Evolutionary conservation across 2,888 invertebrate species (phyloP).

Genomic region (Magallana nippona): DNA sequence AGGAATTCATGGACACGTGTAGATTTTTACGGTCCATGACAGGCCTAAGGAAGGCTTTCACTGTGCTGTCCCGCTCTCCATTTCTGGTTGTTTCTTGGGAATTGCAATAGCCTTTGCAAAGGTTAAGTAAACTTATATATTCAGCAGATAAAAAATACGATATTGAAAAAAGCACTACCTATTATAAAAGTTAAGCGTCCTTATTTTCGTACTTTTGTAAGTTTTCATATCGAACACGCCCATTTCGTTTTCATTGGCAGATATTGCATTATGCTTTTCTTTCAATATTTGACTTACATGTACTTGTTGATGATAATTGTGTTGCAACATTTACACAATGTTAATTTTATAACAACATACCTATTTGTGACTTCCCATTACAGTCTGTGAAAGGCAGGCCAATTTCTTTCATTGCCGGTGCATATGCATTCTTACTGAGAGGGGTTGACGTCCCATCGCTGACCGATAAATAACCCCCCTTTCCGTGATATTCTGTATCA

Average conservation of each 20-base stretch:
- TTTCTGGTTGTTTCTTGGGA: constrained; percentile 24
- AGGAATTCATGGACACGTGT: constrained; percentile 38
- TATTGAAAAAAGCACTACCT: too few relatives aligned
- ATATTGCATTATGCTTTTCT: too few relatives aligned
- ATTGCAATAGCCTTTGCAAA: constrained; percentile 30
- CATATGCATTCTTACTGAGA: constrained; percentile 62
- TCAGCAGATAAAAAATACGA: too few relatives aligned
- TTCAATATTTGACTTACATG: too few relatives aligned
- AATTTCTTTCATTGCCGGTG: constrained; percentile 83
- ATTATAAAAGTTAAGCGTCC: too few relatives aligned
- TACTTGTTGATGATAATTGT: too few relatives aligned
- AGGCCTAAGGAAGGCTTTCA: constrained; percentile 24
- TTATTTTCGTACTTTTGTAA: too few relatives aligned
- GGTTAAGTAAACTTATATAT: constrained; percentile 20
- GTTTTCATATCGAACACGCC: too few relatives aligned
- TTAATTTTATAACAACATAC: not conserved
- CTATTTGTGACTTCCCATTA: constrained; percentile 76
- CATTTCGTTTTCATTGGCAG: too few relatives aligned
- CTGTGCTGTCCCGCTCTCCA: constrained; percentile 31
- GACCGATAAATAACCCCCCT: constrained; percentile 70
- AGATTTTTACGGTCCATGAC: constrained; percentile 38
- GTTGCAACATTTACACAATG: not conserved
- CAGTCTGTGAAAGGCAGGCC: constrained; percentile 82
- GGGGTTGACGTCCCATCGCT: constrained; percentile 62
- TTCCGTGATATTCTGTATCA: constrained; percentile 68